phyloP scores from a whole-genome alignment of 2,888 invertebrate genomes.

The Hyposoter dolosus region DNA sequence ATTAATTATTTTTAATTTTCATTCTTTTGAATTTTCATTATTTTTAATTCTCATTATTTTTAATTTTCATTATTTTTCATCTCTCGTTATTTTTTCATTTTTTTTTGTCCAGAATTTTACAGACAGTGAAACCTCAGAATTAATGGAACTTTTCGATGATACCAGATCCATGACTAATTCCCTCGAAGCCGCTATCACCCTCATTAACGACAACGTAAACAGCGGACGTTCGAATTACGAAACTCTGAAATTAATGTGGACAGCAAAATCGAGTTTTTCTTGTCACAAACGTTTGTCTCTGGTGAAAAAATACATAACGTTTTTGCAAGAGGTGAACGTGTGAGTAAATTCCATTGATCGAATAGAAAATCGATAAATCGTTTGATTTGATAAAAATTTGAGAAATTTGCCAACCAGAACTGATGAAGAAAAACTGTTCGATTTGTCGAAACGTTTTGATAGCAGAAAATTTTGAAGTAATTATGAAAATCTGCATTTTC shows the following conservation, averaged over 20 bases:
- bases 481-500: background rate
- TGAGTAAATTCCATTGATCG: constrained; percentile 57
- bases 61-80: too few relatives aligned
- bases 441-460: constrained; percentile 10
- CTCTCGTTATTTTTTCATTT: constrained; percentile 1
- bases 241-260: constrained; percentile 85
- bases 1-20: too few relatives aligned
- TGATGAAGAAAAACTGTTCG: background rate
- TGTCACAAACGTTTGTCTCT: constrained; percentile 87
- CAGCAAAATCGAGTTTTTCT: constrained; percentile 87
- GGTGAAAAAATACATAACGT: constrained; percentile 85
- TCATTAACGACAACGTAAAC: constrained; percentile 73
- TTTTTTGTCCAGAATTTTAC: constrained; percentile 83
- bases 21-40: too few relatives aligned
- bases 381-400: background rate
- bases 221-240: constrained; percentile 69
- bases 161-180: constrained; percentile 84
- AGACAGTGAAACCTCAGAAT: constrained; percentile 80
- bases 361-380: background rate
- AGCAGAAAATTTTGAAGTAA: constrained; percentile 13
- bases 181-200: constrained; percentile 83
- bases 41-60: too few relatives aligned
- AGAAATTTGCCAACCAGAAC: background rate
- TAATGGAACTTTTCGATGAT: constrained; percentile 84
- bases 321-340: constrained; percentile 82